Evolutionary conservation across 2,113 vertebrate genomes (phyloP).

Genomic region (Mungos mungo): DNA sequence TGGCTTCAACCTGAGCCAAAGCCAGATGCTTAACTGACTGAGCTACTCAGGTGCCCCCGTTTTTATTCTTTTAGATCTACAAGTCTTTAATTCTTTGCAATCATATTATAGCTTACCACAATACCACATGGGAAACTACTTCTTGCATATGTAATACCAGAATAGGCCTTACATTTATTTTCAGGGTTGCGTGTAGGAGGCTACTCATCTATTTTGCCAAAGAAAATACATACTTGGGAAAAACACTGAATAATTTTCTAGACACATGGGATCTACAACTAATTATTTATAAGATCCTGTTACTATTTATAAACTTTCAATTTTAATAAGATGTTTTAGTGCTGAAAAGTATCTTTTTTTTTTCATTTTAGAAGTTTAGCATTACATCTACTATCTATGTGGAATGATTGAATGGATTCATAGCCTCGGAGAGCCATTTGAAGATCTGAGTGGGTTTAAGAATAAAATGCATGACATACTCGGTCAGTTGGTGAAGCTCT

Average conservation of each 20-base stretch:
- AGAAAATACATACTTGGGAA: slow-evolving; percentile 49
- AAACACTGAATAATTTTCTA: slow-evolving; percentile 41
- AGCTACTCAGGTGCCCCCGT: not conserved
- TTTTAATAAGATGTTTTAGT: slow-evolving; percentile 54
- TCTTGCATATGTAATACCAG: not conserved
- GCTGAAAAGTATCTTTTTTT: not conserved
- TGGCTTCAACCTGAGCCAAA: too few species aligned
- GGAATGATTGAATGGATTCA: not conserved
- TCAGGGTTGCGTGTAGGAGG: slow-evolving; percentile 37
- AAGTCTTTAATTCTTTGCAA: not conserved
- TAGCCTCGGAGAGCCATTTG: not conserved
- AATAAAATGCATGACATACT: not conserved
- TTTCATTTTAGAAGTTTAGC: not conserved
- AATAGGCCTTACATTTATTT: not conserved
- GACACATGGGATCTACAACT: not conserved
- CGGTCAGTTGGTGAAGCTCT: not conserved
- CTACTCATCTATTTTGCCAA: slow-evolving; percentile 12
- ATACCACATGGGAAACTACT: not conserved
- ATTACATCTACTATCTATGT: not conserved
- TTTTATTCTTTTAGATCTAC: not conserved
- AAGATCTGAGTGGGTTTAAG: not conserved
- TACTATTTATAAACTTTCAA: slow-evolving; percentile 49
- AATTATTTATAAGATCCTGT: slow-evolving; percentile 54
- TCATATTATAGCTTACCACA: not conserved
- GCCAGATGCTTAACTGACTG: too few species aligned